Conservation (phyloP, 53 echinoderm and acorn worm species). For the Paelopatides confundens region DNA sequence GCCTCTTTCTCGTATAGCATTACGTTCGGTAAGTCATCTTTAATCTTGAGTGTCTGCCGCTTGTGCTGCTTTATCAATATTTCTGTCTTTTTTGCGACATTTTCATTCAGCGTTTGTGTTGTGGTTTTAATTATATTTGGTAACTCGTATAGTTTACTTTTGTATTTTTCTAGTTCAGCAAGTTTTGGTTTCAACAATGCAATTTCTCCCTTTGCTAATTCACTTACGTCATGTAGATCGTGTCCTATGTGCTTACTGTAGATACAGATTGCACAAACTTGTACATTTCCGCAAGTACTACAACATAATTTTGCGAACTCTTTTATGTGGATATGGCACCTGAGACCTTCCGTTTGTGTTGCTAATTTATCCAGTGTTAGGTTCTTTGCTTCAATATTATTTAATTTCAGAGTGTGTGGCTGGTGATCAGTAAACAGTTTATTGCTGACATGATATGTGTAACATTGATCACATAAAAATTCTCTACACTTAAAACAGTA, state of each 20-base stretch:
- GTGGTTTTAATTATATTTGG: neutral
- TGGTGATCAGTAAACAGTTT: neutral
- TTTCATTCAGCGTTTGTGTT: neutral
- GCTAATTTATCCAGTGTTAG: neutral
- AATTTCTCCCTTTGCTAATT: neutral
- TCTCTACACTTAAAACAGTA: neutral
- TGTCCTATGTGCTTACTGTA: constrained; percentile 3
- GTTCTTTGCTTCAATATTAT: neutral
- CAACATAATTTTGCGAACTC: neutral
- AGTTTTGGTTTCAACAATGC: neutral
- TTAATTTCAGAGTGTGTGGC: neutral
- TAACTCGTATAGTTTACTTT: neutral
- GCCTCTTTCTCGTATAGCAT: too few species aligned
- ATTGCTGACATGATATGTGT: neutral
- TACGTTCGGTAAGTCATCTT: neutral
- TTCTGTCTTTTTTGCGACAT: neutral
- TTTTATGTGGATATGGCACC: neutral
- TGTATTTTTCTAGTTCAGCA: neutral
- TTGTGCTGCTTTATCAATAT: neutral
- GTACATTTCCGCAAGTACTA: neutral
- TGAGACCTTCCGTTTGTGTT: neutral
- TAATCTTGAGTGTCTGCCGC: neutral
- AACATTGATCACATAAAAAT: neutral
- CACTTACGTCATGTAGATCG: constrained; percentile 1
- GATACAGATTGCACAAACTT: neutral